Evolutionary conservation across 2,888 invertebrate species (phyloP).

Genomic region (Rotaria sp.): DNA sequence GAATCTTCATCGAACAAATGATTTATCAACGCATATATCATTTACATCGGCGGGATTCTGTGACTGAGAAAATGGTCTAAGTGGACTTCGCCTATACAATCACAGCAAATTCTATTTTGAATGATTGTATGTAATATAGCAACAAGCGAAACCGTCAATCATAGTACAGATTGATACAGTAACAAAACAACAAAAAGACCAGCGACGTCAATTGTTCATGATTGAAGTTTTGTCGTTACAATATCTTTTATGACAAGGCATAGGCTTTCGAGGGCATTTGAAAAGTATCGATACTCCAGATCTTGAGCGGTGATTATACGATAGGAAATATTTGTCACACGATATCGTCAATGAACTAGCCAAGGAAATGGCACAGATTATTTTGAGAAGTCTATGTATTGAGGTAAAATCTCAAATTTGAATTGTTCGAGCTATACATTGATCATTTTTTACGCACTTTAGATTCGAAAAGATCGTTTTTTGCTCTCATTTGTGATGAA

Average conservation of each 20-base stretch:
- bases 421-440: no score
- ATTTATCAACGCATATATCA: neutral
- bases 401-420: no score
- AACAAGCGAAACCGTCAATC: no score
- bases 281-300: neutral
- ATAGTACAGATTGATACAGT: no score
- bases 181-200: neutral
- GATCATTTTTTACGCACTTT: no score
- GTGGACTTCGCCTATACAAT: neutral
- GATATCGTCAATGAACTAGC: neutral
- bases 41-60: neutral
- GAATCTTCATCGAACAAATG: neutral
- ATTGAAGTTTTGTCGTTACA: neutral
- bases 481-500: neutral
- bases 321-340: neutral
- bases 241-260: neutral
- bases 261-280: neutral
- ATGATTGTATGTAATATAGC: neutral
- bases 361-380: neutral
- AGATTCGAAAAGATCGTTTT: neutral
- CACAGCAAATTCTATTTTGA: neutral
- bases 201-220: neutral
- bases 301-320: neutral
- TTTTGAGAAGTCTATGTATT: neutral
- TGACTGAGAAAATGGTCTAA: neutral